Evolutionary conservation across 1,140 invertebrate species (phyloP), one percentile per base, ranked within the genome.

Genomic region (Phthorimaea operculella): DNA sequence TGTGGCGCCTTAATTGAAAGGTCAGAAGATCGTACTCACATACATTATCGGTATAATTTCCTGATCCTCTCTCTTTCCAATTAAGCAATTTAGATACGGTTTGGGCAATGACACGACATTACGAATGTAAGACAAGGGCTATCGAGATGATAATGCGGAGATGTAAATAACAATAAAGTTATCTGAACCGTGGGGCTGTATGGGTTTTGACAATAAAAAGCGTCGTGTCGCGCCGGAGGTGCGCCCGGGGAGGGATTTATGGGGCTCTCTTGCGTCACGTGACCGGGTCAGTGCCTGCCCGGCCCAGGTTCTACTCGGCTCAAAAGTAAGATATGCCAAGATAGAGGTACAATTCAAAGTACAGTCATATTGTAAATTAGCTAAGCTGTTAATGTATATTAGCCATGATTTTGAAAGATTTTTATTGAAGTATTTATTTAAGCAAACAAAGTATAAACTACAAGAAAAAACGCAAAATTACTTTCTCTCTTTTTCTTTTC

Each of bases 131-230:
- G 77, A 84, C 81, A 84, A 82, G 64, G 65, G 70, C 70, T 77
- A 84, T 82, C 76, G 66, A 63, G 70, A 79, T 76, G 78, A 83
- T 83, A 79, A 79, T 81, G 76, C 77, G 68, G 68, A 71, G 76
- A 80, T 81, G 81, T 84, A 83, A 84, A 84, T 83, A 80, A 85
- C 79, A 80, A 83, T 82, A 83, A 81, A 80, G 72, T 81, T 84
- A 84, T 84, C 81, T 74, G 77, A 66, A 68, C 74, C 68, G 60
- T 68, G 70, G 69, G 63, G 62, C 59, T 53, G 72, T 77, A 83
- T 83, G 77, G 76, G 76, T 82, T 84, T 80, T 79, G 76, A 84
- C 76, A 77, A 81, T 81, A 83, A 82, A 81, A 83, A 74, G 74
- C 74, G 73, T 70, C 72, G 67, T 75, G 68, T 68, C 70, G 70